Evolutionary conservation across 2,888 invertebrate genomes (phyloP), one percentile per base, ranked within the genome.

Genomic region (Tetranychus truncatus): DNA sequence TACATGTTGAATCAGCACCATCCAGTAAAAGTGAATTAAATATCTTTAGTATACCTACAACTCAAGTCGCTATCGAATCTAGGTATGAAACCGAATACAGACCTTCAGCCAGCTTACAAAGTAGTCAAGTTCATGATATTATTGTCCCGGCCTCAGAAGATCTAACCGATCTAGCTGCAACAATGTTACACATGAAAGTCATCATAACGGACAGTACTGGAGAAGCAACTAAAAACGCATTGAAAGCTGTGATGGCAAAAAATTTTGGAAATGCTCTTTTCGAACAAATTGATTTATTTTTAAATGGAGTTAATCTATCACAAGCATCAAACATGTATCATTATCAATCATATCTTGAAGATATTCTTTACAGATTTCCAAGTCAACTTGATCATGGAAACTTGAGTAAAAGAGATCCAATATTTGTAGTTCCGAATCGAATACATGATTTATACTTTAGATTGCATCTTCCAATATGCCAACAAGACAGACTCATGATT

Each of bases 281-380:
- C 3, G 67, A 67, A n/a, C 67, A 67, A 67, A 21, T 67, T n/a
- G 67, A 67, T 21, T 9, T 67, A 11, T 21, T 18, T 8, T 7
- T 67, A 2, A n/a, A n/a, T 67, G 11, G 18, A 6, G 67, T 67
- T 5, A 67, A 67, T n/a, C 8, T 67, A 18, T 11, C 18, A n/a
- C 67, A 67, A 67, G 11, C 67, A 21, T 18, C 9, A 11, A 67
- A 67, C 21, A 11, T 67, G 9, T 21, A 67, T 8, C 67, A 11
- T 67, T 67, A 67, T 67, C 67, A 67, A 67, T 11, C 67, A n/a
- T 67, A 3, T 67, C 2, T 67, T n/a, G 67, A 67, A 67, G 67
- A 67, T 3, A 0, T 67, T 2, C 67, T 67, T 67, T 67, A 18
- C n/a, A 8, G 67, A 18, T 8, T 21, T 67, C 67, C 67, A n/a